Percentiles rank a stretch among this genome's conserved stretches.
phyloP scores from a whole-genome alignment of 23 tunicate species.

The Halocynthia aurantium region DNA sequence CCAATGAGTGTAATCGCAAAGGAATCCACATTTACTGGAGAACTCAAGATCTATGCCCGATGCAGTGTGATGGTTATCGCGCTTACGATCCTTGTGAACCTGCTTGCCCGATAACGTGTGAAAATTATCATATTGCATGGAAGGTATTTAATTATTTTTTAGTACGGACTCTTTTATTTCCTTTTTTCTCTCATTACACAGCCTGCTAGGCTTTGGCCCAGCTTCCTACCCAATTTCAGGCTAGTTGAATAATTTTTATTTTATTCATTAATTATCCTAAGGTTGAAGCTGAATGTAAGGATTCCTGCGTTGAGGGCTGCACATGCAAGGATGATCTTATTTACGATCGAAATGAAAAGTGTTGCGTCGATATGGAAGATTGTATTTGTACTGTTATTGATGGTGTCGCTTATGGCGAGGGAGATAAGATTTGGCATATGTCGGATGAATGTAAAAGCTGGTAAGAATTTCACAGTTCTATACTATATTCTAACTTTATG shows the following conservation, averaged over 20 bases:
- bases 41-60: conserved; percentile 92
- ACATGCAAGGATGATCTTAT: conserved; percentile 85
- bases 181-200: too few relatives aligned
- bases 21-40: conserved; percentile 93
- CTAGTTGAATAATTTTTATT: not conserved
- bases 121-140: conserved; percentile 50
- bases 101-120: conserved; percentile 92
- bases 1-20: conserved; percentile 89
- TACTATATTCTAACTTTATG: not conserved
- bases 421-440: conserved; percentile 88
- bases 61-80: conserved; percentile 92
- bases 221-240: not conserved
- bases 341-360: conserved; percentile 72
- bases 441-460: conserved; percentile 99
- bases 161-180: too few relatives aligned
- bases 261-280: conserved; percentile 3
- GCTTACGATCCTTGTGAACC: conserved; percentile 86
- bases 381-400: conserved; percentile 84
- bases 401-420: conserved; percentile 87
- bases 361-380: conserved; percentile 70
- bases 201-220: too few relatives aligned
- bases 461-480: conserved; percentile 31
- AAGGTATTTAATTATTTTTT: not conserved
- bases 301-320: conserved; percentile 96
- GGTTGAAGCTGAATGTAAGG: conserved; percentile 86